Evolutionary conservation across 2,797 vertebrate species (phyloP).

Genomic region (Octomys mimax): DNA sequence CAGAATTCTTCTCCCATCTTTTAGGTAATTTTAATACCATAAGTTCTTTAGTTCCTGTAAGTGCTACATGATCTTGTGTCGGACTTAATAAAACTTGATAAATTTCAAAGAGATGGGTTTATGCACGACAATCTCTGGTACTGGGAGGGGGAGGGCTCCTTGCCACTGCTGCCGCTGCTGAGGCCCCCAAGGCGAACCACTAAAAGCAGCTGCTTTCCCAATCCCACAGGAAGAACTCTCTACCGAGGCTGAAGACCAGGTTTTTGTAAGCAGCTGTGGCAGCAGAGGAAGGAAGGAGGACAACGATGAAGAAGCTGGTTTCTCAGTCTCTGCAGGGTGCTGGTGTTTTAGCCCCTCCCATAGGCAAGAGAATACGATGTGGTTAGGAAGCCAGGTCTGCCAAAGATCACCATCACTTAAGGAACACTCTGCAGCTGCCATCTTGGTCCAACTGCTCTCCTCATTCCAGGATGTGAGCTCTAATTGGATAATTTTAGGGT

Average conservation of each 20-base stretch:
- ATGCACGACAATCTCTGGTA: constrained; percentile 93
- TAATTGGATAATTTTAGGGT: neutral
- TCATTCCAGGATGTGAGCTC: neutral
- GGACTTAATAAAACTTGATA: constrained; percentile 94
- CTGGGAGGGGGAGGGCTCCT: constrained; percentile 70
- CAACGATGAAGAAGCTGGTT: neutral
- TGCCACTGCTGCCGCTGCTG: constrained; percentile 10
- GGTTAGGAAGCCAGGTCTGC: constrained; percentile 91
- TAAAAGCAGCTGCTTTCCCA: constrained; percentile 89
- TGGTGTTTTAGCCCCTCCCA: constrained; percentile 85
- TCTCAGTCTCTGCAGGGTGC: constrained; percentile 68
- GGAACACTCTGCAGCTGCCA: constrained; percentile 79
- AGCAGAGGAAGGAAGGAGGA: constrained; percentile 42
- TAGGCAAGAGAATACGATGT: constrained; percentile 91
- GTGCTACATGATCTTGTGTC: constrained; percentile 94
- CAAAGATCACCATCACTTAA: constrained; percentile 90
- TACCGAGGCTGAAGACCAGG: constrained; percentile 92
- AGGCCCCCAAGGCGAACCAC: constrained; percentile 92
- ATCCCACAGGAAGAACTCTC: constrained; percentile 95
- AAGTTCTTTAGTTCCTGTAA: constrained; percentile 94
- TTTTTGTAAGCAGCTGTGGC: constrained; percentile 88
- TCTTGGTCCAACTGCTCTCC: neutral
- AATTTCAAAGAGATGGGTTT: constrained; percentile 95
- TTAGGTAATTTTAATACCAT: constrained; percentile 96
- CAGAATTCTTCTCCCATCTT: constrained; percentile 96